A percentile compares a stretch with the other conserved stretches of the same genome.
Evolutionary conservation across 2,888 invertebrate species (phyloP).

Genomic region (Cenopis cana): DNA sequence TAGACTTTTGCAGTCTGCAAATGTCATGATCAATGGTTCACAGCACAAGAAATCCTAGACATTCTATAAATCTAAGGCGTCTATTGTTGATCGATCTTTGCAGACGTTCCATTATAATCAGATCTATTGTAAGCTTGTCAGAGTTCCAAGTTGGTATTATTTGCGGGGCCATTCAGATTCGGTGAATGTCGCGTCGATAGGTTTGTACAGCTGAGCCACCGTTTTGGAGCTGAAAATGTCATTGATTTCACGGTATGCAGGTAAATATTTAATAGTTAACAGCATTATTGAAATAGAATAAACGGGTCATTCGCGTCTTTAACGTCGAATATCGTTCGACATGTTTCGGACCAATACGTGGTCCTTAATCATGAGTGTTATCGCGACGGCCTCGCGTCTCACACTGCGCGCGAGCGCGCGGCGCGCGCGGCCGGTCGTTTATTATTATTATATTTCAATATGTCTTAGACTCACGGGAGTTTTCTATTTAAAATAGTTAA

Average conservation of each 20-base stretch:
- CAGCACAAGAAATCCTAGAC: constrained; percentile 34
- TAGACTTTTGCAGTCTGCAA: constrained; percentile 26
- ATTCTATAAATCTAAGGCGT: constrained; percentile 40
- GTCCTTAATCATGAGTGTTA: too few relatives aligned
- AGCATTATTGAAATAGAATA: too few relatives aligned
- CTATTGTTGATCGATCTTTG: constrained; percentile 38
- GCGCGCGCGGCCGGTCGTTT: too few relatives aligned
- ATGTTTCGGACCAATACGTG: too few relatives aligned
- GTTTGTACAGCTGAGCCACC: constrained; percentile 5
- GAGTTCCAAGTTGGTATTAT: constrained; percentile 41
- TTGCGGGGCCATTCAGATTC: constrained; percentile 36
- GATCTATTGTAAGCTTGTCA: constrained; percentile 37
- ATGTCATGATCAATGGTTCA: constrained; percentile 35
- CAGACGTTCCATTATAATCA: constrained; percentile 39
- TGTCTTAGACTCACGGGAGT: too few relatives aligned
- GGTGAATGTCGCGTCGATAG: constrained; percentile 23
- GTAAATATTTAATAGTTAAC: too few relatives aligned
- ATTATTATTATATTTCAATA: too few relatives aligned
- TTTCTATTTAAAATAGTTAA: too few relatives aligned
- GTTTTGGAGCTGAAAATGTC: background rate
- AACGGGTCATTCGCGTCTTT: too few relatives aligned
- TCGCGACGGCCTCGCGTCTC: too few relatives aligned
- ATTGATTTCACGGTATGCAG: background rate
- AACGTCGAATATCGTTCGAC: too few relatives aligned
- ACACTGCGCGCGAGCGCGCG: too few relatives aligned